Evolutionary conservation across 2,113 vertebrate genomes (phyloP).

Genomic region (Clarias macrocephalus): DNA sequence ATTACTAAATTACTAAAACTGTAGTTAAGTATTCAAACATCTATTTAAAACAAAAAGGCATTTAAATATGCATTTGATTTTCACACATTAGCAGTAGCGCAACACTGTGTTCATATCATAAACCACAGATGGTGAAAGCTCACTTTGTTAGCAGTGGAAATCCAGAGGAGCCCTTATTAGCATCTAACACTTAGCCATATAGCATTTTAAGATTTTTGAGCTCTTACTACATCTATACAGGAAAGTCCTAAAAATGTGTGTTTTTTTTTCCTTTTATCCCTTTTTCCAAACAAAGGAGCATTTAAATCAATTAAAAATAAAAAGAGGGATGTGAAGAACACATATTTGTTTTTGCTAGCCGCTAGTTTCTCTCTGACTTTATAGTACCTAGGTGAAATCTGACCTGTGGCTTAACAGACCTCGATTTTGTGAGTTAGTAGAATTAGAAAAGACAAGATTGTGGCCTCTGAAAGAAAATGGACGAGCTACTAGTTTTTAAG

Average conservation of each 20-base stretch:
- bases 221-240: background rate
- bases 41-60: background rate
- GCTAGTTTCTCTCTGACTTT: background rate
- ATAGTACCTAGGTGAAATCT: background rate
- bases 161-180: background rate
- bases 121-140: background rate
- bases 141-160: background rate
- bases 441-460: background rate
- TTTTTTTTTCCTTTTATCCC: background rate
- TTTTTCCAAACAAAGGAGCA: background rate
- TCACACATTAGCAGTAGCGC: background rate
- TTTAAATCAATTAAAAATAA: background rate
- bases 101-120: background rate
- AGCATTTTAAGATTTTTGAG: background rate
- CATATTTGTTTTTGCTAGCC: background rate
- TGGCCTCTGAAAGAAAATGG: background rate
- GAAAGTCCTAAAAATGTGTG: background rate
- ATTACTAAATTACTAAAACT: background rate
- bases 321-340: background rate
- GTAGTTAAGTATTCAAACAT: background rate
- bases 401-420: background rate
- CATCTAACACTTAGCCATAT: background rate
- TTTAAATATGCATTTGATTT: background rate
- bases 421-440: background rate
- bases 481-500: background rate